Evolutionary conservation across 2,888 invertebrate genomes (phyloP).

Genomic region (Desoria tigrina): DNA sequence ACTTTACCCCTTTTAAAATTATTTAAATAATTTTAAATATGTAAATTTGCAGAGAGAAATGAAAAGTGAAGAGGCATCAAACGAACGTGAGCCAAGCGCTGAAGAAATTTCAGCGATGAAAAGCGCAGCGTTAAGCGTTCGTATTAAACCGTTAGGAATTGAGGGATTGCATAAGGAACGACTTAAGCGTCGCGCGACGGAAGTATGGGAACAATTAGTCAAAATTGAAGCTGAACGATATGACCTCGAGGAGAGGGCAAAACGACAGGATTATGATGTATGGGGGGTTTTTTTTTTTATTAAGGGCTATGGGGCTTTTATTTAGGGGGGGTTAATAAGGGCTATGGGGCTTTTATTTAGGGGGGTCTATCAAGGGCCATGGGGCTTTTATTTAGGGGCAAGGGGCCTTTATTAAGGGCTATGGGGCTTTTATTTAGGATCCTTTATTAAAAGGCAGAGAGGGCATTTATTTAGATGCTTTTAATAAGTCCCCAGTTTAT

Average conservation of each 20-base stretch:
- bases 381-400: no score
- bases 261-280: conserved; percentile 37
- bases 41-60: neutral
- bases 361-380: no score
- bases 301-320: no score
- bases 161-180: conserved; percentile 33
- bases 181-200: conserved; percentile 28
- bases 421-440: no score
- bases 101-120: conserved; percentile 30
- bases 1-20: no score
- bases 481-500: no score
- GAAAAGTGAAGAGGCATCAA: conserved; percentile 5
- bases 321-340: conserved; percentile 11
- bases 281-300: no score
- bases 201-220: conserved; percentile 34
- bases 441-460: no score
- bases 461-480: no score
- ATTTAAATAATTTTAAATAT: no score
- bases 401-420: no score
- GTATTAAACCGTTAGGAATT: conserved; percentile 35
- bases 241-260: conserved; percentile 33
- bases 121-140: conserved; percentile 27
- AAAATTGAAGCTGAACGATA: conserved; percentile 30
- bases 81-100: conserved; percentile 18
- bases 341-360: no score